Base-by-base conservation (phyloP, 1,140 invertebrate genomes). In the Drosophila melanica region DNA sequence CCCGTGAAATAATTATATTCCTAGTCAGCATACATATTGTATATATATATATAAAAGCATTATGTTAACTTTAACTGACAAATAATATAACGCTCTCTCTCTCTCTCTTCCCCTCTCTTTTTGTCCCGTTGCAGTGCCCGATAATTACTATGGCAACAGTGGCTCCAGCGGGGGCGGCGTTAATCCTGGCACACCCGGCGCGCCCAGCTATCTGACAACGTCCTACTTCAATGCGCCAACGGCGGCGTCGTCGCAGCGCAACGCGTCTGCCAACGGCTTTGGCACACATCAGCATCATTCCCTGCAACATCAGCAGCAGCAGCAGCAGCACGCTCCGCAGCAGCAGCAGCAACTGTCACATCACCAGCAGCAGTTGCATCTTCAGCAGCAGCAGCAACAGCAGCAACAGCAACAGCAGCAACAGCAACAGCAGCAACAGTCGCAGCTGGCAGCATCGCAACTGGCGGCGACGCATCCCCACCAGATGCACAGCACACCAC, bases 401-500 rank as follows among this genome's bases (percentile, higher is more conserved):
- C 70, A 82, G 53, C 90, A 79, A 16, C 68, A 93, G 86, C 79
- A 92, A 81, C 90, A 93, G 91, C 66, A 70, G 51, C 79, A 93
- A 77, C 93, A 90, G 86, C 93, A 93, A 9, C 75, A 77, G 75
- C 67, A 86, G n/a, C 70, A 75, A 44, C 71, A 63, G 55, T 57
- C 77, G 11, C 87, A 66, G 65, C 57, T 86, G 85, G 30, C 92
- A 91, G 65, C 93, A 82, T 79, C 93, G 90, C 75, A 47, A 42
- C 51, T 84, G 89, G 23, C 92, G 92, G 58, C 93, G 82, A 79
- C 93, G 90, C 79, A 93, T 90, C 89, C 93, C 90, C 71, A 60
- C 48, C 70, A 93, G 90, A 92, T 86, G 91, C 92, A 65, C 47
- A 59, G 50, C 35, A 41, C 33, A 51, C 48, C 59, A 48, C 62